Base-by-base conservation (phyloP, 2,888 invertebrate species). In the Nephrotoma flavescens region DNA sequence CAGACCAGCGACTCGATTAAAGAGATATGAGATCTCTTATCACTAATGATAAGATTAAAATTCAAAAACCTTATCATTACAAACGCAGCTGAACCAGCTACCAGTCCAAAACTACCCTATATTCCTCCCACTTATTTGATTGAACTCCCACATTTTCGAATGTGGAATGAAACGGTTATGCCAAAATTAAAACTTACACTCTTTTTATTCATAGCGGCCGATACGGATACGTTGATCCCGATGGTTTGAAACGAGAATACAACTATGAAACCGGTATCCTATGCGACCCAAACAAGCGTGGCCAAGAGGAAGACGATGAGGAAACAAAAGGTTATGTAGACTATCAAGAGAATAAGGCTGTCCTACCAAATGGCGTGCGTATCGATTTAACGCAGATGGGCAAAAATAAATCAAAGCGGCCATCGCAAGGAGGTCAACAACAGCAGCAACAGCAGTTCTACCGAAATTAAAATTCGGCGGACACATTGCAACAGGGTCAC, bases 191-290 rank as follows among this genome's bases (percentile, higher is more conserved):
- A 31, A 31, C 2, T 71, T 31, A 47, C 42, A 41, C 12, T 57
- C n/a, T 19, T 84, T n/a, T 87, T 84, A 6, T 42, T 88, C 88
- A 91, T 11, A 93, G 95, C 88, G 96, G 96, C 85, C 96, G 95
- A 90, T 97, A 97, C 90, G 97, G 97, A 45, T 97, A 97, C 90
- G 93, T 96, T 7, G 96, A 97, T 91, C 96, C 96, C 0, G 97
- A 97, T 90, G 96, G 96, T 88, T 92, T 95, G 83, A 94, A 95
- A 89, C 94, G 96, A 7, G 96, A 97, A 90, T 97, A 96, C 91
- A 94, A 94, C 88, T 97, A 97, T 90, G 96, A 95, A 90, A 96
- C 96, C 31, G 97, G 97, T 84, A 96, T 95, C 88, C 94, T 92
- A 88, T 96, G 92, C 86, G 92, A 92, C 88, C 92, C 92, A 87